Percentiles rank a stretch among this genome's conserved stretches.
phyloP scores from a whole-genome alignment of 2,888 invertebrate species.

The Caenorhabditis panamensis region DNA sequence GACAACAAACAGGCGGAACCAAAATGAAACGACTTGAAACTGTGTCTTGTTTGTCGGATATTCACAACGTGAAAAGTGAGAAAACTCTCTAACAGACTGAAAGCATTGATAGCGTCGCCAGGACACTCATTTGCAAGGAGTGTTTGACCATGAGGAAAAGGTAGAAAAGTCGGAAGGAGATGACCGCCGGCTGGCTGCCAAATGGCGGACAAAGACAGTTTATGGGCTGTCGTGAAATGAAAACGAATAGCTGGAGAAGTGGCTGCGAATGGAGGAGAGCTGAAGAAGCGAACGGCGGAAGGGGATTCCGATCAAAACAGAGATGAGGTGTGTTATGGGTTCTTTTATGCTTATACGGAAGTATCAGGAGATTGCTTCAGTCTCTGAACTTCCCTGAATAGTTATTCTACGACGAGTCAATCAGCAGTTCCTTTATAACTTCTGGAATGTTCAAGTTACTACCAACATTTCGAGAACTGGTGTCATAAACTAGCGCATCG shows the following conservation, averaged over 20 bases:
- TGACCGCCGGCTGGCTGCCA: conserved; percentile 17
- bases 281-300: background rate
- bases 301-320: background rate
- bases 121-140: background rate
- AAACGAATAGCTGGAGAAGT: too few species aligned
- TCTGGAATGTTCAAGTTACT: background rate
- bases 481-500: conserved; percentile 33
- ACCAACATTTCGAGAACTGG: conserved; percentile 21
- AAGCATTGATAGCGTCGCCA: background rate
- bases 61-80: background rate
- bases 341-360: background rate
- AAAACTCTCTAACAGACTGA: background rate
- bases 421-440: background rate
- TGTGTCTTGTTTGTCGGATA: background rate
- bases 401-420: background rate
- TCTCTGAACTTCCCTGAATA: background rate
- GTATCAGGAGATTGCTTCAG: background rate
- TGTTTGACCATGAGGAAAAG: conserved; percentile 16
- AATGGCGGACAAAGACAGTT: conserved; percentile 46
- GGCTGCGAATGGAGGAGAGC: conserved; percentile 2
- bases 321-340: background rate
- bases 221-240: conserved; percentile 29
- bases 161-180: conserved; percentile 10
- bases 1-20: background rate
- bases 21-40: background rate